Percentiles rank a stretch among this genome's conserved stretches.
These are phyloP conservation scores for Pristis pectinata DNA, from an alignment of 2,797 vertebrate species.

Conservation along the genomic window DNA sequence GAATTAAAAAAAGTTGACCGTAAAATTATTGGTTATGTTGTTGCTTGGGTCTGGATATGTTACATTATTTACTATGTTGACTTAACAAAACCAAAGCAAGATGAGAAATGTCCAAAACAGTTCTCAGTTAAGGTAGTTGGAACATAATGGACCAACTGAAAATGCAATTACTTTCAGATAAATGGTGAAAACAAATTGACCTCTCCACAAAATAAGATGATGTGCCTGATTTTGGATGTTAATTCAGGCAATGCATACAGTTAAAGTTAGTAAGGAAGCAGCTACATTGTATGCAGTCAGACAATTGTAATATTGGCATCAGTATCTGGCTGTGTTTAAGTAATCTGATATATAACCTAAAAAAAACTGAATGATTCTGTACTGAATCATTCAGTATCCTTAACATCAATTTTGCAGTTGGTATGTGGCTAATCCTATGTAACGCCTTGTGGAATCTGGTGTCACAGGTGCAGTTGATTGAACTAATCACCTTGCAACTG, in stretches of 20 bases:
- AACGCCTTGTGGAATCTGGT: no score
- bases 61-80: background rate
- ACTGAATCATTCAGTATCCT: no score
- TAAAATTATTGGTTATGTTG: background rate
- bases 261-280: background rate
- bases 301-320: background rate
- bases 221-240: background rate
- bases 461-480: background rate
- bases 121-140: background rate
- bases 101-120: background rate
- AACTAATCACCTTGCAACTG: background rate
- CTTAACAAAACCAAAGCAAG: background rate
- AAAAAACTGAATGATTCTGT: background rate
- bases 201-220: background rate
- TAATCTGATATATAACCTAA: background rate
- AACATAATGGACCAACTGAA: background rate
- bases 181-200: background rate
- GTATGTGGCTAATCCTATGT: background rate
- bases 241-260: background rate
- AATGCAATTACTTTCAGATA: background rate
- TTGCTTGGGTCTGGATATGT: background rate
- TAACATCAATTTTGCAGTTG: no score
- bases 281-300: background rate
- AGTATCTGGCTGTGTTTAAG: background rate
- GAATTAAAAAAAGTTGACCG: background rate